A percentile compares a stretch with the other conserved stretches of the same genome.
Conservation (phyloP, 2,888 invertebrate genomes). For the Melanostoma mellinum region DNA sequence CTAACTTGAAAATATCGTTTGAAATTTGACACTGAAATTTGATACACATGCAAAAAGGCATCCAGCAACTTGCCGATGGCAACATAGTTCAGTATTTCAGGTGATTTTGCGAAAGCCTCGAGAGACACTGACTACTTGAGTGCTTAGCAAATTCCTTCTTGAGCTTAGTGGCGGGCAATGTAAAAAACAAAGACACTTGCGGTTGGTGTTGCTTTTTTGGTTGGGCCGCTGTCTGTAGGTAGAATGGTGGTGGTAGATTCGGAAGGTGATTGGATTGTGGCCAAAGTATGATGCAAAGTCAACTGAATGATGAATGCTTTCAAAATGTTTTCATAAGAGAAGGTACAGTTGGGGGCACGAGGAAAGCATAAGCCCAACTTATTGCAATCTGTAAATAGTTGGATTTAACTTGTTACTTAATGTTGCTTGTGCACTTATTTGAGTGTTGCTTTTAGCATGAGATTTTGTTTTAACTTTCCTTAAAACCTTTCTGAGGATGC, state of each 20-base stretch:
- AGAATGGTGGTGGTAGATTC: conserved; percentile 7
- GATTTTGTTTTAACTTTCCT: too few species aligned
- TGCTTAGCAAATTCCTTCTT: conserved; percentile 47
- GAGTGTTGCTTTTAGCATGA: too few species aligned
- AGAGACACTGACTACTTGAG: conserved; percentile 55
- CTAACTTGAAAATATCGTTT: conserved; percentile 24
- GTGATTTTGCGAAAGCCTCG: conserved; percentile 63
- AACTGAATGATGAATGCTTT: conserved; percentile 36
- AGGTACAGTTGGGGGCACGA: too few species aligned
- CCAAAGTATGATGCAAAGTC: conserved; percentile 59
- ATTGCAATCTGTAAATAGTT: too few species aligned
- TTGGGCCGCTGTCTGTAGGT: conserved; percentile 4
- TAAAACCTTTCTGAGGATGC: too few species aligned
- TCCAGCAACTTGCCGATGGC: conserved; percentile 20
- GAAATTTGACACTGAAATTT: conserved; percentile 60
- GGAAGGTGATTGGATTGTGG: conserved; percentile 45
- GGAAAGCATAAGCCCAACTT: too few species aligned
- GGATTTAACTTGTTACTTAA: too few species aligned
- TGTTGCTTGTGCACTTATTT: too few species aligned
- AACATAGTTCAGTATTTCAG: conserved; percentile 55
- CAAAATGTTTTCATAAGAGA: background rate
- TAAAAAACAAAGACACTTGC: conserved; percentile 40
- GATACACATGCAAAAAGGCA: conserved; percentile 43
- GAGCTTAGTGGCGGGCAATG: conserved; percentile 56
- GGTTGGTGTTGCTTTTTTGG: conserved; percentile 43